Evolutionary conservation across 2,888 invertebrate species (phyloP), one percentile per base, ranked within the genome.

Genomic region (Pediacus dermestoides): DNA sequence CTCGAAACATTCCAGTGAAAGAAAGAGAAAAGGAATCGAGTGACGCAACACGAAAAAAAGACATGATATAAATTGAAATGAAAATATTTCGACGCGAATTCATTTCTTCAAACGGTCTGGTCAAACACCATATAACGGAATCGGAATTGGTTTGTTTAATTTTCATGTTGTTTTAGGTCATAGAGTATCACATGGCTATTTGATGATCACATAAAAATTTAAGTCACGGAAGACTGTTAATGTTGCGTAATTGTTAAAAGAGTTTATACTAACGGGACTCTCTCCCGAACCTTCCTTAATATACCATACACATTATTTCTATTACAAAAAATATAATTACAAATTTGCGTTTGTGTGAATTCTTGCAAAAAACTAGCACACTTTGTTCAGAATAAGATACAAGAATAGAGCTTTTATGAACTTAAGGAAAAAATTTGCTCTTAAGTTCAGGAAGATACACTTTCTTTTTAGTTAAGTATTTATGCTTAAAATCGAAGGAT

Each of bases 91-190:
- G n/a, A n/a, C 39, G 39, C 32, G 38, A 42, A 39, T 30, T 34
- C 21, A 18, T 18, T 18, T 18, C n/a, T 6, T 6, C 6, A 18
- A 18, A 7, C 6, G n/a, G 21, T 18, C 21, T 6, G 21, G n/a
- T n/a, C 6, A 7, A 18, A n/a, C n/a, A 18, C 21, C 21, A 18
- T 7, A 18, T 45, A 42, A 45, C 45, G 42, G 42, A 26, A 45
- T 35, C 31, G 36, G 37, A 36, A 18, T 18, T n/a, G 21, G 21
- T 7, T 6, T 45, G 37, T 39, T 45, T 42, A 36, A 45, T 39
- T 45, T 42, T 41, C 26, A 39, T 45, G 45, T 45, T 45, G 45
- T 42, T 42, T 42, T 45, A 34, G 45, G 45, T 45, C 45, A 45
- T 3, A 41, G 34, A 35, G 33, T 36, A 26, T 21, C n/a, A n/a